These are phyloP conservation scores for Drosophila monieri DNA, from an alignment of 2,888 invertebrate species.

Conservation along the genomic window DNA sequence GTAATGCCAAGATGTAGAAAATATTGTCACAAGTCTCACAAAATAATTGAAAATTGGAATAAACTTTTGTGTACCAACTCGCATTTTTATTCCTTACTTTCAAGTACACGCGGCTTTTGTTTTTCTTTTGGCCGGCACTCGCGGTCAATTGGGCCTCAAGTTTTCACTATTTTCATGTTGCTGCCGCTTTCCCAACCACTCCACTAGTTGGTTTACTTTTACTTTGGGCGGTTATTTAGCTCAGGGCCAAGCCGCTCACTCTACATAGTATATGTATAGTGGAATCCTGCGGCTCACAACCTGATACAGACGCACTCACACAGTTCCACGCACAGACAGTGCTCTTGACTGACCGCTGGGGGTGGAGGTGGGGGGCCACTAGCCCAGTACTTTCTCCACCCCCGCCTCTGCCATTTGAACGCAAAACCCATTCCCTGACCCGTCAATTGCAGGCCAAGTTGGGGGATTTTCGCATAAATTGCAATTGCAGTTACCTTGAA, in stretches of 20 bases:
- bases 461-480: conserved; percentile 45
- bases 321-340: conserved; percentile 16
- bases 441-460: conserved; percentile 72
- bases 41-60: not conserved
- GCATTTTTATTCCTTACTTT: conserved; percentile 39
- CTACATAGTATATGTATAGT: not conserved
- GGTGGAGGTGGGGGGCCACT: conserved; percentile 10
- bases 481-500: conserved; percentile 21
- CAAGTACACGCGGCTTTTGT: conserved; percentile 62
- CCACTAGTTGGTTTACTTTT: conserved; percentile 29
- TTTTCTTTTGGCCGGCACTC: conserved; percentile 54
- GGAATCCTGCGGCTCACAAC: not conserved
- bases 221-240: conserved; percentile 63
- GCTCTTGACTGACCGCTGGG: conserved; percentile 35
- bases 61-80: conserved; percentile 26
- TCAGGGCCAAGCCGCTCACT: conserved; percentile 58
- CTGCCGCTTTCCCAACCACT: conserved; percentile 18
- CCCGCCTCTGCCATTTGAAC: not conserved
- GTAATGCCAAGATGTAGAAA: not conserved
- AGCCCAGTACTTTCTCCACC: not conserved
- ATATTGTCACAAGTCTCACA: not conserved
- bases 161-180: conserved; percentile 59
- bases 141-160: conserved; percentile 74
- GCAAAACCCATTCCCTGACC: conserved; percentile 15
- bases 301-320: conserved; percentile 9